These are phyloP conservation scores for Leucania comma DNA, from an alignment of 2,888 invertebrate genomes.

Conservation along the genomic window DNA sequence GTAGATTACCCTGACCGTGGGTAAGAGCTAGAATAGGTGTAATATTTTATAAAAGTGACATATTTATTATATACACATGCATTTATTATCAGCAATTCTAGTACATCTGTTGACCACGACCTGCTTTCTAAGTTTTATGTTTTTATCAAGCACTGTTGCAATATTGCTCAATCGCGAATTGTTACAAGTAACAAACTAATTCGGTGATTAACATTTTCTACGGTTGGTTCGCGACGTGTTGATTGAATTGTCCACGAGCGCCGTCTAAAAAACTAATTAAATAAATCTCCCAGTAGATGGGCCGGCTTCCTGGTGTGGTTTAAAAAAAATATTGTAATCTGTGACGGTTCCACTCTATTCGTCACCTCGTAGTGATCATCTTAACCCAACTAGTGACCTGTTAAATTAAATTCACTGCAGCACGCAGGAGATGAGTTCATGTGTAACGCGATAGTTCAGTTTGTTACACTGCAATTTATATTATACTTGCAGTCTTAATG, in stretches of 20 bases:
- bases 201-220: constrained; percentile 45
- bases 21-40: constrained; percentile 5
- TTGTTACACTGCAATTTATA: constrained; percentile 43
- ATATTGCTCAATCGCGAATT: constrained; percentile 61
- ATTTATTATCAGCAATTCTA: constrained; percentile 52
- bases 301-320: constrained; percentile 73
- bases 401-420: constrained; percentile 75
- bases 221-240: constrained; percentile 37
- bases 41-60: constrained; percentile 25
- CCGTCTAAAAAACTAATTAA: constrained; percentile 74
- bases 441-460: constrained; percentile 58
- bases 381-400: constrained; percentile 79
- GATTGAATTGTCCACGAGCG: constrained; percentile 37
- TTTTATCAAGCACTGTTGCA: constrained; percentile 71
- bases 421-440: constrained; percentile 61
- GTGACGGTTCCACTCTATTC: constrained; percentile 74
- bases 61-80: constrained; percentile 8
- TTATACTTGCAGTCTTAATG: constrained; percentile 39
- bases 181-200: constrained; percentile 37
- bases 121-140: constrained; percentile 79
- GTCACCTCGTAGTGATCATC: constrained; percentile 67
- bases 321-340: constrained; percentile 74
- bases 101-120: constrained; percentile 76
- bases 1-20: constrained; percentile 10
- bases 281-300: constrained; percentile 66